phyloP scores from a whole-genome alignment of 2,888 invertebrate genomes.

The Nymphalis urticae region DNA sequence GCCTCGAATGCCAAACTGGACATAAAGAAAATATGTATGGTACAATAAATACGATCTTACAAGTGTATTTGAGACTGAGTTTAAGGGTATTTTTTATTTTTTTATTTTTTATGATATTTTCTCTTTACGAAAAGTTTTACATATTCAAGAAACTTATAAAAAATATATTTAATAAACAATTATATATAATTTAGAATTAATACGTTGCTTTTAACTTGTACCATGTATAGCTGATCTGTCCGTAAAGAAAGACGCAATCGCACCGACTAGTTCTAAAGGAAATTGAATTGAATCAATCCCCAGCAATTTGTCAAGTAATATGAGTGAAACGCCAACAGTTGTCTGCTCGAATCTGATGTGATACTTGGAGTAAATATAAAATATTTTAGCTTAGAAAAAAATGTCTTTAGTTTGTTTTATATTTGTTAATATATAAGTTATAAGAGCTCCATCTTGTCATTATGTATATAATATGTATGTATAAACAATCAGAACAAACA shows the following conservation, averaged over 20 bases:
- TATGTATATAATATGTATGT: too few relatives aligned
- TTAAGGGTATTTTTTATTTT: neutral
- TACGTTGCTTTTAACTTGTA: neutral
- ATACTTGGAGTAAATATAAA: too few relatives aligned
- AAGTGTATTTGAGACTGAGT: neutral
- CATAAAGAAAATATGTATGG: slow-evolving; percentile 10
- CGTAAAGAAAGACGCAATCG: slow-evolving; percentile 10
- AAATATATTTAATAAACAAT: neutral
- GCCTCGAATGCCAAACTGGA: slow-evolving; percentile 20
- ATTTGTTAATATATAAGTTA: too few relatives aligned
- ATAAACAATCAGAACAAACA: too few relatives aligned
- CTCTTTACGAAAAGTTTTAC: neutral
- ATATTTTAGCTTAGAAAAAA: too few relatives aligned
- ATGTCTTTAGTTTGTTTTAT: too few relatives aligned
- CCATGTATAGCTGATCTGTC: slow-evolving; percentile 3
- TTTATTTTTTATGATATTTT: neutral
- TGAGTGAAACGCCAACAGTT: neutral
- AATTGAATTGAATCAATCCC: slow-evolving; percentile 26
- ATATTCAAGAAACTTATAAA: neutral
- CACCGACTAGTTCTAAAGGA: slow-evolving; percentile 11
- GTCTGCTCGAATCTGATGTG: too few relatives aligned
- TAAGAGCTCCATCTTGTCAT: too few relatives aligned
- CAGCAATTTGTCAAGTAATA: slow-evolving; percentile 13
- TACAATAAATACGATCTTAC: slow-evolving; percentile 3
- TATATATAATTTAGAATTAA: neutral